Base-by-base conservation (phyloP, 2,797 vertebrate species). In the Xerus rutilus region DNA sequence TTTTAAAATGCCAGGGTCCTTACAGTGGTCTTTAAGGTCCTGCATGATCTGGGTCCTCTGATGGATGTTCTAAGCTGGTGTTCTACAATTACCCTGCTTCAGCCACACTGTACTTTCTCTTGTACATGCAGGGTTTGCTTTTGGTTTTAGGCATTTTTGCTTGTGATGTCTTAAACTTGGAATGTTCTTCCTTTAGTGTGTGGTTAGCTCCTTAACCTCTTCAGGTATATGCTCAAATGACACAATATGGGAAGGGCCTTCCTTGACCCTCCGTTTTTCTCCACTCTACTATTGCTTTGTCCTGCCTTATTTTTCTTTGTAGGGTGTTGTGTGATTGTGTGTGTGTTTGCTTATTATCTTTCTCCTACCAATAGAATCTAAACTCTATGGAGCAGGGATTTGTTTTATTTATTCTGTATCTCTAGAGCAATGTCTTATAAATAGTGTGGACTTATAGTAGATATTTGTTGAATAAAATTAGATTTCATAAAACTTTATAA, bases 401-500 rank as follows among this genome's bases (percentile, higher is more conserved):
- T 94, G 18, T 82, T 95, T 95, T 69, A 49, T 92, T 94, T 89
- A 43, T 5, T 62, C 6, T 77, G 1, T 91, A 59, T 64, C 18
- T 69, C 62, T 11, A 83, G 78, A 64, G 52, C 65, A 93, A 89
- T 74, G 25, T 1, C 15, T 95, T 67, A 20, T 62, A 62, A n/a
- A 82, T 43, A 84, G 35, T 73, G 30, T 95, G 9, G 45, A 30
- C 43, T 95, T 93, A 57, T 1, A 64, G 8, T 52, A 57, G 70
- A 39, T 72, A 43, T 30, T 93, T 93, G 11, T 92, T 84, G 47
- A 95, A 92, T 57, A 54, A 88, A 83, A 35, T 35, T 45, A 83
- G 35, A 77, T 83, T 91, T 95, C 39, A 43, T 85, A 73, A 87
- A 90, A 93, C 39, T 32, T 13, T 90, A 12, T 43, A 89, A 21